Evolutionary conservation across 2,888 invertebrate genomes (phyloP), one percentile per base, ranked within the genome.

Genomic region (Scrobipalpa atriplicella): DNA sequence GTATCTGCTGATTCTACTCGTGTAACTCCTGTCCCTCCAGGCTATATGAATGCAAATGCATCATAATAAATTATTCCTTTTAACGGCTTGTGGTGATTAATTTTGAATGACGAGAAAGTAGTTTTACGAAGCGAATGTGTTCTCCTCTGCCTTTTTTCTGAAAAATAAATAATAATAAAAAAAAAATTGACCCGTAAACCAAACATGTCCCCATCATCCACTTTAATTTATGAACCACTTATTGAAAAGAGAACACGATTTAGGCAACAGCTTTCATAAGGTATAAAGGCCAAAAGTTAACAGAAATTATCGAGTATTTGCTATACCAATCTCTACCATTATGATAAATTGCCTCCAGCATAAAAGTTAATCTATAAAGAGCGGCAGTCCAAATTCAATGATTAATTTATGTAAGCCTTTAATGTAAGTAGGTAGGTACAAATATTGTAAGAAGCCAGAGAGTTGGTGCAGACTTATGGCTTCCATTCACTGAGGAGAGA

Each of bases 381-480:
- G 47, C 62, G 18, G 64, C 61, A 47, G 29, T 66, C 47, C 63
- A 75, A 74, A 72, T 77, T 79, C 72, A 78, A 78, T 79, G 75
- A 75, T 78, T 80, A 81, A 84, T 85, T 77, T 82, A 82, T 83
- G 81, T 83, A 52, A 64, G 54, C 54, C 64, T 64, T 29, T 64
- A 64, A 38, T 54, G 58, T 65, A 38, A 75, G 75, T 77, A 80
- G 75, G 77, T 80, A 83, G 79, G 78, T 83, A 84, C 79, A 83
- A 84, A 87, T 88, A 88, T 86, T 84, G 87, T 89, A 83, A 86
- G 87, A 78, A 81, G 73, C 82, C 78, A 78, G 85, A 86, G 87
- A 90, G 87, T 89, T 92, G 90, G 90, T 89, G 86, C 88, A 90
- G 88, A 92, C 90, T 89, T 91, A 92, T 90, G 86, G 89, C 84